These are phyloP conservation scores for Spialia ferax DNA, from an alignment of 2,888 invertebrate genomes.

Conservation along the genomic window DNA sequence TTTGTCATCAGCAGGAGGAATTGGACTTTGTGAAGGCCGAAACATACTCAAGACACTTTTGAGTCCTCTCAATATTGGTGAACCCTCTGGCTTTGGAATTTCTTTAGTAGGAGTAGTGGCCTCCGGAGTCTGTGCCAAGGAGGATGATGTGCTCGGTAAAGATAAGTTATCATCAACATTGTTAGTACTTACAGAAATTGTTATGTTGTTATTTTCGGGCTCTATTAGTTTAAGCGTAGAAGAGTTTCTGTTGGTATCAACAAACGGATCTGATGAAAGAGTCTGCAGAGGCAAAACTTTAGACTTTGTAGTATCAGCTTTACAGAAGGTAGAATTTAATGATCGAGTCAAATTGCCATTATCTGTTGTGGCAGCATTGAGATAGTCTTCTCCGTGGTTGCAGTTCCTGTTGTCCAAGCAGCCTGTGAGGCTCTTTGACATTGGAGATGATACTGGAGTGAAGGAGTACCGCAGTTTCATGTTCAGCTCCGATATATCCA, in stretches of 20 bases:
- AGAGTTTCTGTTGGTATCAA: constrained; percentile 58
- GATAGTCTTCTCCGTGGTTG: constrained; percentile 56
- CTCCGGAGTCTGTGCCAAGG: constrained; percentile 69
- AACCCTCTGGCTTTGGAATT: constrained; percentile 63
- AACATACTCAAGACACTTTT: constrained; percentile 80
- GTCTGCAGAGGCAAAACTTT: constrained; percentile 69
- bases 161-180: constrained; percentile 70
- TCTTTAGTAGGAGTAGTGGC: constrained; percentile 78
- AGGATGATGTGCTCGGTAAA: constrained; percentile 69
- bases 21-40: constrained; percentile 76
- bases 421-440: constrained; percentile 75
- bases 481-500: constrained; percentile 77
- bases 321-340: constrained; percentile 64
- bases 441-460: constrained; percentile 74
- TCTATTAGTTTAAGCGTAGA: constrained; percentile 59
- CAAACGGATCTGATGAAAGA: constrained; percentile 56
- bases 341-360: constrained; percentile 69
- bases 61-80: constrained; percentile 77
- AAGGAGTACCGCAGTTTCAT: constrained; percentile 79
- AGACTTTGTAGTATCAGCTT: constrained; percentile 62
- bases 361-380: constrained; percentile 51
- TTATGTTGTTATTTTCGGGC: constrained; percentile 54
- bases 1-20: constrained; percentile 58
- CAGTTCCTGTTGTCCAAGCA: constrained; percentile 59
- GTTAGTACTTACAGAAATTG: constrained; percentile 58